Conservation (phyloP, 2,888 invertebrate species). For the Caenorhabditis doughertyi region DNA sequence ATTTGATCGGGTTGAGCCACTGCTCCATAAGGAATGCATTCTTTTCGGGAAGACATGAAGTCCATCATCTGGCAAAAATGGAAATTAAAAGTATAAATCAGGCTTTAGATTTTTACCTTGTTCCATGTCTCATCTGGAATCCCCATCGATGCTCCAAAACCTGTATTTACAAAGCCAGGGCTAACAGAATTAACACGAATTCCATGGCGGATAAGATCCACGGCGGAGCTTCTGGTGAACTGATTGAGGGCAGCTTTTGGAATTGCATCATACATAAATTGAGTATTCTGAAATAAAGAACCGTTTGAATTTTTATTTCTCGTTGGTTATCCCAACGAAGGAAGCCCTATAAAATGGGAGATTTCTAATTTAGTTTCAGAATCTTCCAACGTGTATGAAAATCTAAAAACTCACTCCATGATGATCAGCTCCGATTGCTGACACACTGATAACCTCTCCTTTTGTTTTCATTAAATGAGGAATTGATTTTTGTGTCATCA, state of each 20-base stretch:
- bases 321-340: too few relatives aligned
- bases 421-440: slow-evolving; percentile 42
- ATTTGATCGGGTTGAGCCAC: slow-evolving; percentile 54
- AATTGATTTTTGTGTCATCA: slow-evolving; percentile 45
- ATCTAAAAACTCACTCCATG: slow-evolving; percentile 25
- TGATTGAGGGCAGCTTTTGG: slow-evolving; percentile 33
- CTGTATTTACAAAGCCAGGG: slow-evolving; percentile 29
- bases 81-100: too few relatives aligned
- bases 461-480: slow-evolving; percentile 55
- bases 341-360: too few relatives aligned
- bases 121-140: slow-evolving; percentile 9
- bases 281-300: slow-evolving; percentile 2
- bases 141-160: slow-evolving; percentile 24
- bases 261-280: slow-evolving; percentile 18
- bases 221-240: slow-evolving; percentile 19
- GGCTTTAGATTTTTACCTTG: not conserved
- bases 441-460: slow-evolving; percentile 65
- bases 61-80: slow-evolving; percentile 22
- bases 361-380: too few relatives aligned
- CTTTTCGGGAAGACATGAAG: slow-evolving; percentile 6
- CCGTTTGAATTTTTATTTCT: too few relatives aligned
- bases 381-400: too few relatives aligned
- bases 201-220: slow-evolving; percentile 21
- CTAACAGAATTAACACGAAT: slow-evolving; percentile 40
- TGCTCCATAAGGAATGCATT: slow-evolving; percentile 43